Percentiles rank a stretch among this genome's conserved stretches.
phyloP scores from a whole-genome alignment of 2,797 vertebrate species.

The Rhinella marina region DNA sequence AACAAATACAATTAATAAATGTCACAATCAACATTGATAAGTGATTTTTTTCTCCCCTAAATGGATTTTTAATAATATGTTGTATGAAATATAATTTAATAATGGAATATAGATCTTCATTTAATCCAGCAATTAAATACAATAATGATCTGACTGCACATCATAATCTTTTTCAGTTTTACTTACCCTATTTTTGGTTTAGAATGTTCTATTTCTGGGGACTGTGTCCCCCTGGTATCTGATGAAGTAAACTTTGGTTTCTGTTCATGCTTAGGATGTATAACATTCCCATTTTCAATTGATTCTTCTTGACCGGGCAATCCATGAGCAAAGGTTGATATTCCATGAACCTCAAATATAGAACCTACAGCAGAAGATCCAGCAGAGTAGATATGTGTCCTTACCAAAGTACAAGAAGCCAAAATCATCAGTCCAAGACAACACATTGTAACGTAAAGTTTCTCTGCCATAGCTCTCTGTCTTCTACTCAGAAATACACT shows the following conservation, averaged over 20 bases:
- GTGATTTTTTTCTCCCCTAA: neutral
- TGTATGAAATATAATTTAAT: neutral
- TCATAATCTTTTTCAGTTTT: neutral
- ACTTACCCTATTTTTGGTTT: constrained; percentile 67
- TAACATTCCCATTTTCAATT: constrained; percentile 55
- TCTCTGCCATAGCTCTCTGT: constrained; percentile 65
- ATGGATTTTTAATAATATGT: neutral
- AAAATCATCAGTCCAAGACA: constrained; percentile 60
- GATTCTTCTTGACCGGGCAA: constrained; percentile 23
- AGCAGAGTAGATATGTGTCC: neutral
- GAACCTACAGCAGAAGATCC: constrained; percentile 30
- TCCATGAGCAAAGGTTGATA: constrained; percentile 53
- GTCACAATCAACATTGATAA: neutral
- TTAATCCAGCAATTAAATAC: neutral
- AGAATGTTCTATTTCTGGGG: constrained; percentile 49
- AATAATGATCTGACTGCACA: neutral
- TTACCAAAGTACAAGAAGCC: neutral
- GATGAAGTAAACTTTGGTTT: constrained; percentile 52
- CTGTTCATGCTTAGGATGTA: constrained; percentile 54
- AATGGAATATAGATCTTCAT: neutral
- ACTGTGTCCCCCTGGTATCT: constrained; percentile 35
- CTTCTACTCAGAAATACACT: constrained; percentile 30
- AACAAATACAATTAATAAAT: neutral
- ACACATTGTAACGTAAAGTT: constrained; percentile 62
- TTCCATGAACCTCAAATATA: constrained; percentile 9